phyloP scores from a whole-genome alignment of 2,888 invertebrate species.

The Rapana venosa region DNA sequence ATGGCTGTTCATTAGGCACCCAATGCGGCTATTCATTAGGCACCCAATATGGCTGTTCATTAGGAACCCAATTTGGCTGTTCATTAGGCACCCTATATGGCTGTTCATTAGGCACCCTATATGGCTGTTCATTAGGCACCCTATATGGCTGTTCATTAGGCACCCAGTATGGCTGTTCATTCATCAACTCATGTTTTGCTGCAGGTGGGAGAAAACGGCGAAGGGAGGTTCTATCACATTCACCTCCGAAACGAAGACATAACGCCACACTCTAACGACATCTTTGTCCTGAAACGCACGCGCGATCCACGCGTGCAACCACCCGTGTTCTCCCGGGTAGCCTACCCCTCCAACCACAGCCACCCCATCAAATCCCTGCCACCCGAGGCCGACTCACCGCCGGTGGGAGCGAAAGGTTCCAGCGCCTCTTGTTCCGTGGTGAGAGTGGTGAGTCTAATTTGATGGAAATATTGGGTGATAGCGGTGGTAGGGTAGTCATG shows the following conservation, averaged over 20 bases:
- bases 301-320: not conserved
- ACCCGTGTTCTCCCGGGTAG: not conserved
- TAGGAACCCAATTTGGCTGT: too few relatives aligned
- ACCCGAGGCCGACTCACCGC: not conserved
- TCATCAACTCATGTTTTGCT: not conserved
- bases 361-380: constrained; percentile 28
- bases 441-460: constrained; percentile 1
- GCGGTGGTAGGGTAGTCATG: not conserved
- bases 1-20: too few relatives aligned
- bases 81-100: too few relatives aligned
- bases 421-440: not conserved
- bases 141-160: too few relatives aligned
- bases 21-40: too few relatives aligned
- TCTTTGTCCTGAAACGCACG: not conserved
- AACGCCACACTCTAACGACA: not conserved
- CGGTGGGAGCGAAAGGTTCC: not conserved
- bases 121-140: too few relatives aligned
- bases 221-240: not conserved
- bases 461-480: not conserved
- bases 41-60: too few relatives aligned
- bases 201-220: not conserved
- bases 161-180: too few relatives aligned
- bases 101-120: too few relatives aligned
- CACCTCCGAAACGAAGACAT: constrained; percentile 1
- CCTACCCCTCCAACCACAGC: constrained; percentile 30